A percentile compares a stretch with the other conserved stretches of the same genome.
phyloP scores from a whole-genome alignment of 2,113 vertebrate genomes.

The Naja naja region DNA sequence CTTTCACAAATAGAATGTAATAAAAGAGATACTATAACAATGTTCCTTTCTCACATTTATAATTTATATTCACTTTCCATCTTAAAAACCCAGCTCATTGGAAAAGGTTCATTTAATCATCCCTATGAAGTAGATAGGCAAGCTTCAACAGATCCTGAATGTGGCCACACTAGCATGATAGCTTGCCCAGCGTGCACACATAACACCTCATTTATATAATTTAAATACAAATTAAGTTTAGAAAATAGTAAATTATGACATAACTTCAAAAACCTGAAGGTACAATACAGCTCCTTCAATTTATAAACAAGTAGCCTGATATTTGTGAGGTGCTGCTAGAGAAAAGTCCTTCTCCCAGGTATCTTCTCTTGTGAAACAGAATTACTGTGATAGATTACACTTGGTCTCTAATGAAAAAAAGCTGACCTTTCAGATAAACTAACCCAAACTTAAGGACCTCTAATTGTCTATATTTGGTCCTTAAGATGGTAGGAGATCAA shows the following conservation, averaged over 20 bases:
- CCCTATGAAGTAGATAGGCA: not conserved
- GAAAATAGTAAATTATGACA: not conserved
- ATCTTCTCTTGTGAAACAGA: not conserved
- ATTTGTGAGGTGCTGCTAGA: not conserved
- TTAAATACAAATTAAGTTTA: not conserved
- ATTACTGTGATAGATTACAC: not conserved
- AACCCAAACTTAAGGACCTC: not conserved
- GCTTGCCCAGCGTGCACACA: not conserved
- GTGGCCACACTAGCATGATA: not conserved
- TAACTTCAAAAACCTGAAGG: not conserved
- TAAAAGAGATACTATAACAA: not conserved
- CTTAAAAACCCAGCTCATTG: not conserved
- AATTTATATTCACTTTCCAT: not conserved
- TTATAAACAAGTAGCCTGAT: not conserved
- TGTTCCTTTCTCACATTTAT: not conserved
- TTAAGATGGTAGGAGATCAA: not conserved
- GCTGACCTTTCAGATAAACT: not conserved
- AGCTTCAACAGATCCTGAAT: not conserved
- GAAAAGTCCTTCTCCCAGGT: not conserved
- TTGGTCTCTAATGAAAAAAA: not conserved
- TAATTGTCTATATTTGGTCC: not conserved
- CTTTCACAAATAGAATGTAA: not conserved
- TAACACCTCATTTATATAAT: not conserved
- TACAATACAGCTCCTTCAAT: not conserved
- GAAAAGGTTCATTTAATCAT: not conserved